Base-by-base conservation (phyloP, 2,113 vertebrate species). In the Chaenocephalus aceratus region DNA sequence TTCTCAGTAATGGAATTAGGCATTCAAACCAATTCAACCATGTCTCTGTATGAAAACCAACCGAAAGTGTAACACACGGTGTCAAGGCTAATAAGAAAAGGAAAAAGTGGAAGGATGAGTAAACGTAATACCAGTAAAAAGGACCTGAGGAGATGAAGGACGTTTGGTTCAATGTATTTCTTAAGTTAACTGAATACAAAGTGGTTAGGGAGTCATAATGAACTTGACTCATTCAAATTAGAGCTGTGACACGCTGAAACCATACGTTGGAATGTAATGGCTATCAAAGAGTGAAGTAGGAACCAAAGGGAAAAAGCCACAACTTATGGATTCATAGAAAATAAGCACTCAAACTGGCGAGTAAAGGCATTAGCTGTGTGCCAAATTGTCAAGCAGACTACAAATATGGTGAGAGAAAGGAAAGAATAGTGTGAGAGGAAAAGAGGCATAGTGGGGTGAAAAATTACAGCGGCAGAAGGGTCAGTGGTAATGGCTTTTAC, bases 391-490 rank as follows among this genome's bases (percentile, higher is more conserved):
- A 10, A 68, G 63, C 46, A 15, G 41, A 57, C 48, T 59, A 56
- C 63, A 73, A 66, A 77, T 66, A 75, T 48, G 30, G 54, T 2
- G 48, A 41, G 41, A 36, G 52, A 57, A 45, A 11, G 51, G 51
- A 36, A 6, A 46, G 73, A 52, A 9, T 30, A 53, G 59, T 44
- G 57, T n/a, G 63, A 74, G 34, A 7, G 0, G 49, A 66, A 26
- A 41, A 15, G 59, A 60, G 62, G 5, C 15, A 12, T 49, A 62
- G 48, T 6, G 0, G 41, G 52, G n/a, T 54, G 64, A 82, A 72
- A 80, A 82, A 87, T 82, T 67, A 84, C 77, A 81, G 56, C 10
- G 15, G 49, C 51, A 74, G 44, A 49, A 82, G 75, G 36, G 75
- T 78, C 68, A 71, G 65, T 18, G 69, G 30, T 53, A 74, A 64